phyloP scores from a whole-genome alignment of 1,140 invertebrate genomes.

The Drosophila obscura region DNA sequence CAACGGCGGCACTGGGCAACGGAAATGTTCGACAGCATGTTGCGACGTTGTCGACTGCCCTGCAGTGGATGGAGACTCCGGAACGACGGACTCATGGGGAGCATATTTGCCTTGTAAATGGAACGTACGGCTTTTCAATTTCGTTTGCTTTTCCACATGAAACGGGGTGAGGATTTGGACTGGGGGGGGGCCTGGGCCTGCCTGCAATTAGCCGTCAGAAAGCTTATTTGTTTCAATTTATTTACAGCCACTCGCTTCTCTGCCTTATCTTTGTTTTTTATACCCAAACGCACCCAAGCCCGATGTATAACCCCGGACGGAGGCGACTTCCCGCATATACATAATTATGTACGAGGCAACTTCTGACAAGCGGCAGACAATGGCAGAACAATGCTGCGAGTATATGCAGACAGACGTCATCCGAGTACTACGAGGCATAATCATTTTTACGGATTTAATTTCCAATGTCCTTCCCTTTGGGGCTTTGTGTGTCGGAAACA shows the following conservation, averaged over 20 bases:
- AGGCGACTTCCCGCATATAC: slow-evolving; percentile 33
- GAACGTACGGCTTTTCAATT: slow-evolving; percentile 61
- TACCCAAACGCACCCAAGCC: slow-evolving; percentile 67
- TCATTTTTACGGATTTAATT: slow-evolving; percentile 81
- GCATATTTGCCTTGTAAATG: slow-evolving; percentile 62
- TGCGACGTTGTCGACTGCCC: slow-evolving; percentile 49
- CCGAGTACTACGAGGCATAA: slow-evolving; percentile 11
- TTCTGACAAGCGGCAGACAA: slow-evolving; percentile 39
- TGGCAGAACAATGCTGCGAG: slow-evolving; percentile 7
- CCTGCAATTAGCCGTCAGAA: slow-evolving; percentile 70
- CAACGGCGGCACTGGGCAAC: slow-evolving; percentile 45
- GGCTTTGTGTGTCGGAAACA: slow-evolving; percentile 64
- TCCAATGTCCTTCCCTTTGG: slow-evolving; percentile 64
- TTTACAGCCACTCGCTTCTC: slow-evolving; percentile 47
- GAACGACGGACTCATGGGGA: slow-evolving; percentile 1
- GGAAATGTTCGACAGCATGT: slow-evolving; percentile 83
- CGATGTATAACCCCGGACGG: slow-evolving; percentile 34
- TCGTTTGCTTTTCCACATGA: slow-evolving; percentile 9
- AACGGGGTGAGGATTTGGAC: not conserved
- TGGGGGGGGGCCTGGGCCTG: not conserved
- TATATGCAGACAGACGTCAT: not conserved
- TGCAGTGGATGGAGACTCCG: slow-evolving; percentile 20
- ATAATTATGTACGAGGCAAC: slow-evolving; percentile 53
- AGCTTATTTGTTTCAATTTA: slow-evolving; percentile 78
- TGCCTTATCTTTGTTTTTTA: slow-evolving; percentile 73